These are phyloP conservation scores for Suncus etruscus DNA, from an alignment of 2,113 vertebrate species.

Conservation along the genomic window DNA sequence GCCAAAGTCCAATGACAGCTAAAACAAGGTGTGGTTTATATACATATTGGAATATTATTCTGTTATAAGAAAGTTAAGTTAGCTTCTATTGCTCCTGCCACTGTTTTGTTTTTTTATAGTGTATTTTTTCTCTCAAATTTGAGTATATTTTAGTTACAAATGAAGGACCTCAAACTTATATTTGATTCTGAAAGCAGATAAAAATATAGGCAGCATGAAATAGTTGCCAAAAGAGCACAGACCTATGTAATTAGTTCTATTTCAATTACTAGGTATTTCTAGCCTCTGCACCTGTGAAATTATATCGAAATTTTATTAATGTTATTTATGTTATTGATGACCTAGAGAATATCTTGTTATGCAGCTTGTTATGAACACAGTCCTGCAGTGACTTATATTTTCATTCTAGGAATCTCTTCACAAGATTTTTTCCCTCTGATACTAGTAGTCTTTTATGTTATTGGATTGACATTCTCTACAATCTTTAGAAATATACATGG, in stretches of 20 bases:
- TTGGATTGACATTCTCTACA: background rate
- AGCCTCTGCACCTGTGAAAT: slow-evolving; percentile 2
- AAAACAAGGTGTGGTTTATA: too few species aligned
- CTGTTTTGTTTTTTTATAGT: too few species aligned
- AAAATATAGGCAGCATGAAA: background rate
- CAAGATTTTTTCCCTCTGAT: background rate
- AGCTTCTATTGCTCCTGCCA: background rate
- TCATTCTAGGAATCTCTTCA: background rate
- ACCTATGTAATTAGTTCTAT: background rate
- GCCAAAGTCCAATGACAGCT: too few species aligned
- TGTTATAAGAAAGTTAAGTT: background rate
- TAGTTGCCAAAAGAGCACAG: background rate
- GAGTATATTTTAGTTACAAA: slow-evolving; percentile 18
- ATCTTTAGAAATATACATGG: slow-evolving; percentile 16
- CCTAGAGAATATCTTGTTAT: background rate
- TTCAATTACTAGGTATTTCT: slow-evolving; percentile 4
- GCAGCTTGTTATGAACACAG: background rate
- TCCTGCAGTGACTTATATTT: background rate
- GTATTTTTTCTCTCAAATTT: background rate
- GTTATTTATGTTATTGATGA: slow-evolving; percentile 20
- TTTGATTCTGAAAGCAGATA: background rate
- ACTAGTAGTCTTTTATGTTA: slow-evolving; percentile 22
- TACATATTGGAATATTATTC: too few species aligned
- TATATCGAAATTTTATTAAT: slow-evolving; percentile 9
- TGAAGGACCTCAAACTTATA: background rate